Evolutionary conservation across 2,888 invertebrate genomes (phyloP).

Genomic region (Temnothorax unifasciatus): DNA sequence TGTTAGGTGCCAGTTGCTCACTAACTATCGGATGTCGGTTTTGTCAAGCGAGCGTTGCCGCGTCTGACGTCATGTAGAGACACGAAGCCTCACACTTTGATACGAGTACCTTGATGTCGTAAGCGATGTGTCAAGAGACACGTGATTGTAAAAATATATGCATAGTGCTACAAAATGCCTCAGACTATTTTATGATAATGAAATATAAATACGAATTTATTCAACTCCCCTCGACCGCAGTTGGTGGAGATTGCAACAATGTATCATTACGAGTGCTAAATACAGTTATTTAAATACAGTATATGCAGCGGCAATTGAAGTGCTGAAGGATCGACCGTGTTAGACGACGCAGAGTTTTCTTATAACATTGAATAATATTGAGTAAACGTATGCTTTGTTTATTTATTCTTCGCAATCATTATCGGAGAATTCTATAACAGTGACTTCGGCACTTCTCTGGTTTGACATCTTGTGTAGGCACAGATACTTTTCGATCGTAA

Average conservation of each 20-base stretch:
- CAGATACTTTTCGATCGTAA: neutral
- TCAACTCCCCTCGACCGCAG: neutral
- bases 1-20: constrained; percentile 54
- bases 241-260: constrained; percentile 32
- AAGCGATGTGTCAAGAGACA: constrained; percentile 37
- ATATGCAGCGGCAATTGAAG: constrained; percentile 28
- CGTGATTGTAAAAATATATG: constrained; percentile 28
- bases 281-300: constrained; percentile 34
- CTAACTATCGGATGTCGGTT: constrained; percentile 61
- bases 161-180: constrained; percentile 8
- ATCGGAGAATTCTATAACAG: neutral
- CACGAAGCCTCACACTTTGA: constrained; percentile 18
- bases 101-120: constrained; percentile 19
- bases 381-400: constrained; percentile 29
- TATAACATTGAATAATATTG: constrained; percentile 35
- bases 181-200: constrained; percentile 41
- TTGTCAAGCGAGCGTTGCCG: constrained; percentile 49
- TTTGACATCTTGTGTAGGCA: neutral
- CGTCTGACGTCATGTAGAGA: constrained; percentile 22
- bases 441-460: neutral
- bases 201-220: constrained; percentile 41
- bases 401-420: constrained; percentile 4
- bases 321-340: neutral
- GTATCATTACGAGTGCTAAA: constrained; percentile 40
- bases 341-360: constrained; percentile 24